A percentile compares a stretch with the other conserved stretches of the same genome.
These are phyloP conservation scores for Falco concolor DNA, from an alignment of 2,797 vertebrate species.

Conservation along the genomic window DNA sequence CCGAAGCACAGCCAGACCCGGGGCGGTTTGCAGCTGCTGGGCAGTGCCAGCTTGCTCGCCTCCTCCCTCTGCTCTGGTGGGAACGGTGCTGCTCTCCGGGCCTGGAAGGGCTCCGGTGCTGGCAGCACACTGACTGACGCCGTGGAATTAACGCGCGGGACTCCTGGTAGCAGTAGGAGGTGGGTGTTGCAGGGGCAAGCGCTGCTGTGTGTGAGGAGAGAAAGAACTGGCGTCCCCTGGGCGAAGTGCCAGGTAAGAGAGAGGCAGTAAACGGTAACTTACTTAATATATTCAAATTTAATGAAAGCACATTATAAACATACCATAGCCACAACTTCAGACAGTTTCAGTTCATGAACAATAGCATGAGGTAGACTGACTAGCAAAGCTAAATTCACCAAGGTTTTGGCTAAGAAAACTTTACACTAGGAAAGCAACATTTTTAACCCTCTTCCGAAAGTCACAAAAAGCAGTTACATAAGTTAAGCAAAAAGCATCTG, in stretches of 20 bases:
- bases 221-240: accelerated
- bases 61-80: too few relatives aligned
- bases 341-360: constrained; percentile 76
- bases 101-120: accelerated
- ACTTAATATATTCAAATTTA: constrained; percentile 88
- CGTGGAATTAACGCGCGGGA: accelerated
- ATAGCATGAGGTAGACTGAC: constrained; percentile 94
- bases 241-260: neutral
- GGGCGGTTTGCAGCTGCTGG: accelerated
- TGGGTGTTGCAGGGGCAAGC: accelerated
- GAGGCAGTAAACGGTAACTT: constrained; percentile 64
- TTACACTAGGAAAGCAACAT: constrained; percentile 73
- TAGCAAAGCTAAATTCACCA: constrained; percentile 83
- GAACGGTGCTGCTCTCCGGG: neutral
- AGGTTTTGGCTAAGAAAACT: constrained; percentile 77
- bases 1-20: neutral
- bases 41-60: too few relatives aligned
- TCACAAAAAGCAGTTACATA: constrained; percentile 91
- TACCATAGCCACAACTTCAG: constrained; percentile 80
- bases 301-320: constrained; percentile 82
- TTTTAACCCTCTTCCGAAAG: constrained; percentile 79
- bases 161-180: accelerated
- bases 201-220: accelerated
- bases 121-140: accelerated
- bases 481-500: constrained; percentile 75